phyloP scores from a whole-genome alignment of 2,797 vertebrate genomes.

The Falco cherrug region DNA sequence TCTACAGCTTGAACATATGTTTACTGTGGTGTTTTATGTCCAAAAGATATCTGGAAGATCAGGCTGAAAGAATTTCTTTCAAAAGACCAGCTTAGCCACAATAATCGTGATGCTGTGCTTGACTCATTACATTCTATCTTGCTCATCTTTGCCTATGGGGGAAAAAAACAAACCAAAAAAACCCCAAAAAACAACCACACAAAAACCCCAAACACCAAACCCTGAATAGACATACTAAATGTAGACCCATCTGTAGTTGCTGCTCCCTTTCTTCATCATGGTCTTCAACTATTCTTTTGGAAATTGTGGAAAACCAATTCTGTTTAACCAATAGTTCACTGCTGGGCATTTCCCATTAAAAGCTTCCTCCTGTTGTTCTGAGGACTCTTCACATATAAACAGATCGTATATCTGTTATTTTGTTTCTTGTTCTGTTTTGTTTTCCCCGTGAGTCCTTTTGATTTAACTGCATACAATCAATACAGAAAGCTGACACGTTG shows the following conservation, averaged over 20 bases:
- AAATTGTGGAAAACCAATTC: not conserved
- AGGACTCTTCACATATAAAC: not conserved
- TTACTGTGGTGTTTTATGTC: no score
- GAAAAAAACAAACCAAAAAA: no score
- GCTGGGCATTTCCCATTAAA: not conserved
- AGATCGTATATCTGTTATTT: not conserved
- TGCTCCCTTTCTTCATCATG: not conserved
- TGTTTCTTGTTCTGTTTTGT: not conserved
- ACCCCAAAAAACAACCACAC: no score
- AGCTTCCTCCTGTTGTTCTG: not conserved
- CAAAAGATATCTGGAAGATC: no score
- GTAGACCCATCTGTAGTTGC: not conserved
- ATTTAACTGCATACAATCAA: not conserved
- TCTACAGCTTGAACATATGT: no score
- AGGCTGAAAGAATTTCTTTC: no score
- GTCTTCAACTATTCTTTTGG: not conserved
- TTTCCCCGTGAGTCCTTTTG: not conserved
- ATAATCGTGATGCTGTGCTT: not conserved
- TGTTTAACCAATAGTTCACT: no score
- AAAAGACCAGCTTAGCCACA: no score
- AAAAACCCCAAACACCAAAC: not conserved
- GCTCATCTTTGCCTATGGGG: not conserved
- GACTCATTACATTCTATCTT: not conserved
- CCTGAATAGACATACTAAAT: not conserved
- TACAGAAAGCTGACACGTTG: not conserved